Conservation (phyloP, 2,888 invertebrate species). For the Drosophila siamana region DNA sequence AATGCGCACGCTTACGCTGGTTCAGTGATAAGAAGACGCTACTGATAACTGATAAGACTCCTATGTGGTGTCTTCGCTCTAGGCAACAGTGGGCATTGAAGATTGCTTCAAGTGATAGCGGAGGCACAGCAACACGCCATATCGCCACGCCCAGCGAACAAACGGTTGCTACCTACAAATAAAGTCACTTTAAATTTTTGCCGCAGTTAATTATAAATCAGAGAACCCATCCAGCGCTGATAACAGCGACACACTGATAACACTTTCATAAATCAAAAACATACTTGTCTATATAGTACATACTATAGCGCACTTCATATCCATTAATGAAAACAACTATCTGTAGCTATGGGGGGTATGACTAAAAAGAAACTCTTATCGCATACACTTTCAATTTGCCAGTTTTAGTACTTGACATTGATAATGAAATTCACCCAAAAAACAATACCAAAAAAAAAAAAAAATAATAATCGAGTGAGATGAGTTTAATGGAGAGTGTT, state of each 20-base stretch:
- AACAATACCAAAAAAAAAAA: not conserved
- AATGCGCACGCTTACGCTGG: slow-evolving; percentile 22
- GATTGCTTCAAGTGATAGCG: slow-evolving; percentile 10
- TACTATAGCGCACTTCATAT: slow-evolving; percentile 39
- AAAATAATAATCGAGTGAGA: not conserved
- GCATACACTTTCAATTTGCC: slow-evolving; percentile 21
- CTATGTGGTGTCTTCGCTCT: slow-evolving; percentile 9
- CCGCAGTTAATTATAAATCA: slow-evolving; percentile 58
- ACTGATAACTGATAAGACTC: slow-evolving; percentile 13
- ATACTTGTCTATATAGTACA: not conserved
- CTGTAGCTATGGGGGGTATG: slow-evolving; percentile 21
- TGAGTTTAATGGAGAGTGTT: not conserved
- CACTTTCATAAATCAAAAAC: slow-evolving; percentile 15
- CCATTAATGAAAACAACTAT: slow-evolving; percentile 60
- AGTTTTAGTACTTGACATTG: slow-evolving; percentile 65
- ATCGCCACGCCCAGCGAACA: slow-evolving; percentile 33
- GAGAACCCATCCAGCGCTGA: slow-evolving; percentile 26
- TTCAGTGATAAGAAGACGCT: slow-evolving; percentile 14
- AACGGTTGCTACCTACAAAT: slow-evolving; percentile 57
- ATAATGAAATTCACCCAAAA: slow-evolving; percentile 61
- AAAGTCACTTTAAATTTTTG: slow-evolving; percentile 28
- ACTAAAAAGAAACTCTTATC: slow-evolving; percentile 48
- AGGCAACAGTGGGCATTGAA: slow-evolving; percentile 22
- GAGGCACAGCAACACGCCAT: slow-evolving; percentile 55
- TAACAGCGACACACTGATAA: slow-evolving; percentile 28